Base-by-base conservation (phyloP, 2,888 invertebrate genomes). In the Dryobotodes eremita region DNA sequence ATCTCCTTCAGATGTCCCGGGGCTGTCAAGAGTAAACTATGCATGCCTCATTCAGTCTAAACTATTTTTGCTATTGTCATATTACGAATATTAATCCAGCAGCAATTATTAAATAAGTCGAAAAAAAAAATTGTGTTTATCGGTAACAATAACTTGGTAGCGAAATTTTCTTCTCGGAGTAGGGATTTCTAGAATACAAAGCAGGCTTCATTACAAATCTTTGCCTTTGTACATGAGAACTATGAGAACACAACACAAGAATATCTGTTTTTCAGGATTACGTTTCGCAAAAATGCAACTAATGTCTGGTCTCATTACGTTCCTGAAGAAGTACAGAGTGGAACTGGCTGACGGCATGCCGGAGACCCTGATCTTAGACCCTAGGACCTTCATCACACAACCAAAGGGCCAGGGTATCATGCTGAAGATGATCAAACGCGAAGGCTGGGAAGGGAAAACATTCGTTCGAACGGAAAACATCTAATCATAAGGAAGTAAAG, bases 271-370 rank as follows among this genome's bases (percentile, higher is more conserved):
- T 57, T 15, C 69, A 84, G 82, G 82, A 15, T 48, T 48, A 59
- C 82, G 85, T n/a, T 82, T 82, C 15, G 62, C 82, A 1, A 84
- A 89, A 75, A 93, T 94, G 93, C 92, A 93, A 78, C 88, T 92
- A 70, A 50, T 92, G 46, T 84, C 92, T 0, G 92, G 92, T 0
- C 79, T 94, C 31, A 75, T 93, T 50, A 91, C 91, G 2, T 36
- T 93, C n/a, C 77, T 94, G 77, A 92, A 89, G 84, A 90, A 90
- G 53, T 93, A 91, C 79, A 83, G 79, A 17, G 75, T 93, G 62
- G 88, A 90, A 57, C 66, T 92, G 17, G 90, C 92, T 0, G 85
- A 85, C 0, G 90, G 86, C 2, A 92, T 88, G 87, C 87, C 91
- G 0, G 68, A 57, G 2, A 79, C 55, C 4, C 20, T 87, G 1